phyloP scores from a whole-genome alignment of 2,888 invertebrate genomes.

The Macrophya annulata region DNA sequence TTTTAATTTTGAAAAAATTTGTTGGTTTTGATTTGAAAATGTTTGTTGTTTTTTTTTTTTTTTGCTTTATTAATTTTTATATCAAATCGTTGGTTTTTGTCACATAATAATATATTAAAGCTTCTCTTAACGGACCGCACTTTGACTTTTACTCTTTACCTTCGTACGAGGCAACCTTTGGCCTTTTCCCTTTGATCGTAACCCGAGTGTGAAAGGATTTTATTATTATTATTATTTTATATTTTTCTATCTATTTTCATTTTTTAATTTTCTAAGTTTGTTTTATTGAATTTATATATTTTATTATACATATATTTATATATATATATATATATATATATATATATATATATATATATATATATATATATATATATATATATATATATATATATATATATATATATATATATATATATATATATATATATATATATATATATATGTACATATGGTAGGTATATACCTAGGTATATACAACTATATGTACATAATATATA shows the following conservation, averaged over 20 bases:
- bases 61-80: background rate
- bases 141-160: conserved; percentile 11
- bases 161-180: background rate
- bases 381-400: background rate
- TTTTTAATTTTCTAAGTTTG: background rate
- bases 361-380: background rate
- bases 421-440: background rate
- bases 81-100: background rate
- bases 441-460: no score
- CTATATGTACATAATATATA: no score
- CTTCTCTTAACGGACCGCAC: background rate
- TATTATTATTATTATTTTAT: background rate
- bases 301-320: background rate
- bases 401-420: conserved; percentile 12
- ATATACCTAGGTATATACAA: no score
- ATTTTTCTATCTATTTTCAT: background rate
- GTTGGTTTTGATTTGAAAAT: background rate
- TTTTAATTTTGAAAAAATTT: no score
- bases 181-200: conserved; percentile 5
- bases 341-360: background rate
- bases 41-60: background rate
- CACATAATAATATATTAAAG: background rate
- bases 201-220: background rate
- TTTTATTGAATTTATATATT: background rate
- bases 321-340: background rate